Base-by-base conservation (phyloP, 2,113 vertebrate genomes). In the Eptesicus fuscus region DNA sequence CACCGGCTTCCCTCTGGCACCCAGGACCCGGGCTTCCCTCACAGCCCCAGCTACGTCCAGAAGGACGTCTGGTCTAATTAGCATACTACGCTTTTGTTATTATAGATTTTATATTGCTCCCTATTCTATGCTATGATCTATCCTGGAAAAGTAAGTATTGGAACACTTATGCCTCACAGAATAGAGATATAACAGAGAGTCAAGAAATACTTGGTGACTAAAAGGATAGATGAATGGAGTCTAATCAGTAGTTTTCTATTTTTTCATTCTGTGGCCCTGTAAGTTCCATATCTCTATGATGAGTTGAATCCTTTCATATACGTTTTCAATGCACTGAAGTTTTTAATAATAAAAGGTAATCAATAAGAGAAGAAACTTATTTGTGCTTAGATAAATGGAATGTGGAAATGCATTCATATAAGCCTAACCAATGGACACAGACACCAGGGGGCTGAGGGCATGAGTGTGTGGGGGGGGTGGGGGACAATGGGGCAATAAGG, bases 281-380 rank as follows among this genome's bases (percentile, higher is more conserved):
- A 92, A 79, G 59, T 17, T 78, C 85, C 16, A 25, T 82, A 47
- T 89, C 22, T 85, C 78, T 80, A 16, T 25, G 17, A 70, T 59
- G 56, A 90, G 18, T 65, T 40, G n/a, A 90, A 51, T 53, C 18
- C 12, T 90, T 77, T 92, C 25, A 32, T 49, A 35, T 71, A n/a
- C 77, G 28, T 91, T 82, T 83, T 91, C 59, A 93, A 44, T 94
- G 9, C 42, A 74, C 9, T 5, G 0, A 78, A 73, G 20, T 74
- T 88, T 82, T 90, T 2, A 93, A 63, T 92, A 97, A 84, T 74
- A 32, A 94, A 94, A 96, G 16, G n/a, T 90, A 90, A 83, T 79
- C n/a, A 59, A 80, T 80, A 90, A 73, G 51, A 67, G 42, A 92
- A 92, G 87, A 14, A 32, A 87, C 9, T 70, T 90, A 78, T 22